Base-by-base conservation (phyloP, 2,797 vertebrate genomes). In the Enteromius afrohamiltoni region DNA sequence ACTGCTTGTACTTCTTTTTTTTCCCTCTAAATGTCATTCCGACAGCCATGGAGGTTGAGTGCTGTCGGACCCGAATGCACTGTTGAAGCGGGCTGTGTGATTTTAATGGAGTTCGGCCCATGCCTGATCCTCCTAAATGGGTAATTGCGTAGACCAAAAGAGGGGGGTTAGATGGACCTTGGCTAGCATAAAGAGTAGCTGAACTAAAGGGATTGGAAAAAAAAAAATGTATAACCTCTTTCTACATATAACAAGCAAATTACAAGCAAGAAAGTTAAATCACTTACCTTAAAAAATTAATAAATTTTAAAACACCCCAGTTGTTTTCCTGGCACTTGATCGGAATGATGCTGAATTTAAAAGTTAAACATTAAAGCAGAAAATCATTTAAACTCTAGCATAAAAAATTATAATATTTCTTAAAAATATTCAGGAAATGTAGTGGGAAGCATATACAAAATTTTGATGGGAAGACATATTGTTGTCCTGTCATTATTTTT, bases 1-100 rank as follows among this genome's bases (percentile, higher is more conserved):
- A 79, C 65, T 77, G 77, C 70, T 84, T 83, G 73, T 87, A 86
- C 71, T 26, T 87, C 73, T 74, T 75, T 75, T 75, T 83, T 65
- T 82, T 80, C 11, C 31, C 67, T 77, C 51, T 84, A 85, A 79
- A 88, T 79, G 88, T 87, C 82, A 86, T 74, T 83, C 45, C 77
- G 49, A 79, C 83, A 70, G 60, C 67, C 70, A 85, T 17, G 37
- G 78, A 82, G 85, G 67, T 80, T 79, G 80, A 81, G n/a, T 79
- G 70, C 67, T 64, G 78, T 79, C 47, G 49, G 78, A 62, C 77
- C 69, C 58, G 13, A 73, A 77, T 40, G 77, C 64, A 75, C 37
- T 31, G 65, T 77, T 80, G 71, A 73, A 84, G 75, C 49, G n/a
- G 60, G 29, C 16, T 31, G 49, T n/a, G 8, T 71, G 68, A 82